Evolutionary conservation across 2,113 vertebrate genomes (phyloP).

Genomic region (Petroica traversi): DNA sequence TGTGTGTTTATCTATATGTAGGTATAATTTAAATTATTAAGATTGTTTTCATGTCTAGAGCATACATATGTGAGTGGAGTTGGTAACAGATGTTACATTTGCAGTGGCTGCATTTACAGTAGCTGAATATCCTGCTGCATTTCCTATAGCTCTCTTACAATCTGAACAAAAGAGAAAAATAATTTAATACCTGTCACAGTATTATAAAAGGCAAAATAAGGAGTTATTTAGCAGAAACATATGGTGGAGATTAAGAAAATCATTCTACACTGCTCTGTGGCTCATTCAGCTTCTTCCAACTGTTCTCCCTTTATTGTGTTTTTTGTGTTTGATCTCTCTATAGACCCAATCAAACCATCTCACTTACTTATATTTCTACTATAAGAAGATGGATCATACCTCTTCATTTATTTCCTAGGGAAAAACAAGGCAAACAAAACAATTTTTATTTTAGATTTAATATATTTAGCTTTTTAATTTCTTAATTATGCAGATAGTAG

Average conservation of each 20-base stretch:
- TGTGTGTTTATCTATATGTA: not conserved
- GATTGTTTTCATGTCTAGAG: not conserved
- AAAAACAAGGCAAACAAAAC: not conserved
- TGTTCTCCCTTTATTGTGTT: not conserved
- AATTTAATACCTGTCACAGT: not conserved
- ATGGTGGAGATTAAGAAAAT: not conserved
- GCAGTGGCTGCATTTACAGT: not conserved
- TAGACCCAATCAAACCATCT: not conserved
- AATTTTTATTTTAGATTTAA: not conserved
- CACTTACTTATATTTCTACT: not conserved
- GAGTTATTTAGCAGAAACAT: constrained; percentile 34
- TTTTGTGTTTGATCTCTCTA: constrained; percentile 1
- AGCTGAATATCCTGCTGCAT: not conserved
- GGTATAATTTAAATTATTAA: not conserved
- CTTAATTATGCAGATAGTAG: not conserved
- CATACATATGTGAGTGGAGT: not conserved
- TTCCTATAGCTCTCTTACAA: not conserved
- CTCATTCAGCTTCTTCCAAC: not conserved
- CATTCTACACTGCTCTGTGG: not conserved
- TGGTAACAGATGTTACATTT: not conserved
- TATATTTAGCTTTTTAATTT: not conserved
- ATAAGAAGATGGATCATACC: not conserved
- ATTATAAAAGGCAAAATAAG: constrained; percentile 14
- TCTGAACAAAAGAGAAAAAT: not conserved
- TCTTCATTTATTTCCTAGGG: not conserved